These are phyloP conservation scores for Hecatera dysodea DNA, from an alignment of 2,888 invertebrate genomes.

Conservation along the genomic window DNA sequence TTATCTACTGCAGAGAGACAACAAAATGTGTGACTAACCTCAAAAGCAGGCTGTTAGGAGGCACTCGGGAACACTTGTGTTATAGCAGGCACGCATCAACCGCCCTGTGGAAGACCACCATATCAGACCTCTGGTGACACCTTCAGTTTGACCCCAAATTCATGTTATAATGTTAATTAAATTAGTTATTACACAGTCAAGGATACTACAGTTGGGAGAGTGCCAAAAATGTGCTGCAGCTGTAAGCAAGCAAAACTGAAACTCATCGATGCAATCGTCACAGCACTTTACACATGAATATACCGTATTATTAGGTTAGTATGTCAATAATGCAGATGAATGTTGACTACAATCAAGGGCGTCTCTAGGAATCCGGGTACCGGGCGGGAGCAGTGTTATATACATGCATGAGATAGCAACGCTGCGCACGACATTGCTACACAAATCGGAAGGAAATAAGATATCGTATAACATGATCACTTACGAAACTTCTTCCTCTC, in stretches of 20 bases:
- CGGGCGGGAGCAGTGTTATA: constrained; percentile 63
- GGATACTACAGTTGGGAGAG: constrained; percentile 85
- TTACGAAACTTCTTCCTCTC: constrained; percentile 86
- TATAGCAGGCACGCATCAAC: constrained; percentile 87
- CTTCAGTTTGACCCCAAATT: constrained; percentile 68
- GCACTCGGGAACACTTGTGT: constrained; percentile 87
- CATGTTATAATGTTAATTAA: constrained; percentile 65
- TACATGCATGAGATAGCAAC: constrained; percentile 70
- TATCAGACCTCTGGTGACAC: constrained; percentile 75
- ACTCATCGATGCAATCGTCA: constrained; percentile 80
- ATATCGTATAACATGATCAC: constrained; percentile 72
- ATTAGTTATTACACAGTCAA: constrained; percentile 83
- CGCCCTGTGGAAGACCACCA: constrained; percentile 87
- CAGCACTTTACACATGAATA: constrained; percentile 64
- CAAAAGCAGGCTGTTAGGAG: constrained; percentile 89
- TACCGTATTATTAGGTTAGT: constrained; percentile 74
- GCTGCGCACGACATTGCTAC: constrained; percentile 57
- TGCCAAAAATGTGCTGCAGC: constrained; percentile 86
- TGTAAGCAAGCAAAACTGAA: constrained; percentile 83
- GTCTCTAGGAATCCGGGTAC: constrained; percentile 58
- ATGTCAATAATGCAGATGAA: constrained; percentile 67
- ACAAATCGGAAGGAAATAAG: constrained; percentile 65
- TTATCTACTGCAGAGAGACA: constrained; percentile 52
- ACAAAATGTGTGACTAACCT: constrained; percentile 82
- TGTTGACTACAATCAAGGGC: constrained; percentile 68